Conservation (phyloP, 2,797 vertebrate species). For the Hydrolagus colliei region DNA sequence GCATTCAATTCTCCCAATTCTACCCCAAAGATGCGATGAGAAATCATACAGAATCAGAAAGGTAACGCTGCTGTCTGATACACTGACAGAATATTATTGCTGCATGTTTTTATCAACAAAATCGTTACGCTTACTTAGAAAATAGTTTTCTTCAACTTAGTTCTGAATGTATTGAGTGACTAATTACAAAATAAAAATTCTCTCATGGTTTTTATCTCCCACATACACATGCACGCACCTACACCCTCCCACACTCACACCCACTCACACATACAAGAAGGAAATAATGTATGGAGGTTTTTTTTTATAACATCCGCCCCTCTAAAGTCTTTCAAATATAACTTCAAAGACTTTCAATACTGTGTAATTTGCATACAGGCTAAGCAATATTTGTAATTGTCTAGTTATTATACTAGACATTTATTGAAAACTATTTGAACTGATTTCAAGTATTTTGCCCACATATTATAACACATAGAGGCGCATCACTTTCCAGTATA, state of each 20-base stretch:
- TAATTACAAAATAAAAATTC: too few relatives aligned
- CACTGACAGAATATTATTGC: neutral
- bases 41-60: slow-evolving; percentile 40
- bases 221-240: too few relatives aligned
- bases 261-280: too few relatives aligned
- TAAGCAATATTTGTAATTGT: neutral
- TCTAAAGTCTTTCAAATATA: neutral
- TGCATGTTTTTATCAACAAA: neutral
- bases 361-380: neutral
- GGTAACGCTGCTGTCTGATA: neutral
- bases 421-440: neutral
- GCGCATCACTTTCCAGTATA: too few relatives aligned
- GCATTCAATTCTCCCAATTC: slow-evolving; percentile 74
- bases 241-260: too few relatives aligned
- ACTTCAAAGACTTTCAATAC: neutral
- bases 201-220: too few relatives aligned
- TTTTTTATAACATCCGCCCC: too few relatives aligned
- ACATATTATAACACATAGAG: too few relatives aligned
- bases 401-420: neutral
- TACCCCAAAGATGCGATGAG: slow-evolving; percentile 77
- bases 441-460: neutral
- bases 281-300: too few relatives aligned
- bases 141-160: neutral
- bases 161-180: too few relatives aligned
- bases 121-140: neutral